A percentile compares a stretch with the other conserved stretches of the same genome.
These are phyloP conservation scores for Drosophila nigricruria DNA, from an alignment of 2,888 invertebrate species.

Conservation along the genomic window DNA sequence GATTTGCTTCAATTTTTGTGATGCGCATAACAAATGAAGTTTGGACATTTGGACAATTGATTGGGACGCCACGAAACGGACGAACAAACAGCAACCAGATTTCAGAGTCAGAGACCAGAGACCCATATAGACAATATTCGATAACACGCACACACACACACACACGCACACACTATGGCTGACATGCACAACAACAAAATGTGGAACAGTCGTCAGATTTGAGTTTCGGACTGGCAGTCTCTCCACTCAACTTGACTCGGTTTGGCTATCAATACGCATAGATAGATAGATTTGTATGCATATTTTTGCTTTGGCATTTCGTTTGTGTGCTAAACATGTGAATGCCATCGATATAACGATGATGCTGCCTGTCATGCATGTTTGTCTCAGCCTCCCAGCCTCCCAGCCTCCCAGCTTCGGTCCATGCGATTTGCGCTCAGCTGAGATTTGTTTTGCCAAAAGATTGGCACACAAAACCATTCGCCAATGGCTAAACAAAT, in stretches of 20 bases:
- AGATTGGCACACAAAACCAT: constrained; percentile 31
- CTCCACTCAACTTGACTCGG: constrained; percentile 33
- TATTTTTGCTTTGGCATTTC: constrained; percentile 78
- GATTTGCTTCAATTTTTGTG: constrained; percentile 81
- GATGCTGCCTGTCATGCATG: constrained; percentile 55
- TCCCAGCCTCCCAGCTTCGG: no score
- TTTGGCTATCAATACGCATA: constrained; percentile 69
- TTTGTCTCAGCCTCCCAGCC: constrained; percentile 1
- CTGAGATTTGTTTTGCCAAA: constrained; percentile 67
- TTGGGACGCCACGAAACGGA: constrained; percentile 68
- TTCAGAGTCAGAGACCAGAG: constrained; percentile 48
- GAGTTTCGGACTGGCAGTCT: constrained; percentile 46
- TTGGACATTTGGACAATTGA: constrained; percentile 78
- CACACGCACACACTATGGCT: constrained; percentile 34
- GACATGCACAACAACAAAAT: constrained; percentile 78
- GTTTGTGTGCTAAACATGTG: constrained; percentile 80
- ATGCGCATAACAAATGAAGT: constrained; percentile 81
- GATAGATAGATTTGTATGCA: constrained; percentile 78
- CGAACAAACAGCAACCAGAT: constrained; percentile 59
- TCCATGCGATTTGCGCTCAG: constrained; percentile 39
- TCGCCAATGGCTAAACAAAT: constrained; percentile 21
- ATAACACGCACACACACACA: constrained; percentile 31
- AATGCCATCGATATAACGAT: constrained; percentile 75
- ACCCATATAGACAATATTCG: constrained; percentile 60
- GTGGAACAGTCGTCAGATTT: constrained; percentile 75